These are phyloP conservation scores for Rhynchophorus ferrugineus DNA, from an alignment of 1,140 invertebrate species.

Conservation along the genomic window DNA sequence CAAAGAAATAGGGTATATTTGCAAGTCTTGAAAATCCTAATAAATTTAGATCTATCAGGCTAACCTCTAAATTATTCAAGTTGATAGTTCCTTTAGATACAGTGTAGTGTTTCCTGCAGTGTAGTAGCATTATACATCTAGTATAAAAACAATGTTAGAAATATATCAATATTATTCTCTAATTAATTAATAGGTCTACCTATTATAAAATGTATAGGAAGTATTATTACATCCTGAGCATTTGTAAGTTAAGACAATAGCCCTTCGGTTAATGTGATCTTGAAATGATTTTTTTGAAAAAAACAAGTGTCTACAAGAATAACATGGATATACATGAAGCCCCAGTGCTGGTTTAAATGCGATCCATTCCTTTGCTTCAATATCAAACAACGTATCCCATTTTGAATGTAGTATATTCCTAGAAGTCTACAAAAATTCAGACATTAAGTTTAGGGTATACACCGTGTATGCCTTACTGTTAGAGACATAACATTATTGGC, in stretches of 20 bases:
- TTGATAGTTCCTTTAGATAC: conserved; percentile 27
- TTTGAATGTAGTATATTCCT: conserved; percentile 18
- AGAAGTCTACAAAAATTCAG: conserved; percentile 4
- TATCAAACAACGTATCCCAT: conserved; percentile 33
- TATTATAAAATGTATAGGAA: conserved; percentile 31
- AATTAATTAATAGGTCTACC: too few species aligned
- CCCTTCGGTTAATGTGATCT: conserved; percentile 32
- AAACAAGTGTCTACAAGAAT: conserved; percentile 35
- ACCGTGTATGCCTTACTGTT: too few species aligned
- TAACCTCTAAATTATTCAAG: conserved; percentile 29
- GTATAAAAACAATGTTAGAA: neutral
- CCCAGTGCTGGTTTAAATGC: conserved; percentile 32
- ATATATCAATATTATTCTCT: too few species aligned
- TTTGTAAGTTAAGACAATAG: conserved; percentile 28
- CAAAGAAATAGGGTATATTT: conserved; percentile 28
- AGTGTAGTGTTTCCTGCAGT: conserved; percentile 30
- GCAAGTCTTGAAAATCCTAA: conserved; percentile 29
- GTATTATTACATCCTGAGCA: conserved; percentile 27
- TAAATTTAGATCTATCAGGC: conserved; percentile 24
- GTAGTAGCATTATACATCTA: conserved; percentile 34
- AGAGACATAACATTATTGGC: too few species aligned
- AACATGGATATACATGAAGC: conserved; percentile 33
- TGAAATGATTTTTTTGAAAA: conserved; percentile 31
- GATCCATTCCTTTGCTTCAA: conserved; percentile 30
- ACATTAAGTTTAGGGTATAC: too few species aligned